phyloP scores from a whole-genome alignment of 2,113 vertebrate genomes.

The Gracilinanus agilis region DNA sequence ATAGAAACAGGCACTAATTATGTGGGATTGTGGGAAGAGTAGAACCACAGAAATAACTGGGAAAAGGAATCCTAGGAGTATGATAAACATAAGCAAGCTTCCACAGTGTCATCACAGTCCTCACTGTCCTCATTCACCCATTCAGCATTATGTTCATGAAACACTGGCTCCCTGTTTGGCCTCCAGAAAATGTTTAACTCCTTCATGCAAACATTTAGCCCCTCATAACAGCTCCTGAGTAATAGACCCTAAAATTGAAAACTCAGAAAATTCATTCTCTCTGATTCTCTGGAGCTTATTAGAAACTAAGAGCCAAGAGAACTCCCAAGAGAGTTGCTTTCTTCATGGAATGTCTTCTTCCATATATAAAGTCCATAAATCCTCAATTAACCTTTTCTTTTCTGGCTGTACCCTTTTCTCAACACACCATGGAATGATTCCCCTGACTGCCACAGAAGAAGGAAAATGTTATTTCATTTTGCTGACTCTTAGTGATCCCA shows the following conservation, averaged over 20 bases:
- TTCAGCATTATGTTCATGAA: constrained; percentile 41
- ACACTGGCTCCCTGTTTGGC: constrained; percentile 49
- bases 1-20: background rate
- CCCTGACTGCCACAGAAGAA: background rate
- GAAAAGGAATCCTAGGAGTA: background rate
- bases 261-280: constrained; percentile 49
- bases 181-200: constrained; percentile 61
- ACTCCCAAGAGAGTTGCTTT: background rate
- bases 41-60: background rate
- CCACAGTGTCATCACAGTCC: constrained; percentile 43
- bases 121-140: constrained; percentile 68
- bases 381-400: background rate
- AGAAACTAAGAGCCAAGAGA: constrained; percentile 44
- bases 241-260: constrained; percentile 59
- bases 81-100: background rate
- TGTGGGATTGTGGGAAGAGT: background rate
- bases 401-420: background rate
- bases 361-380: background rate
- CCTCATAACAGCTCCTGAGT: constrained; percentile 10
- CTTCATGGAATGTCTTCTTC: background rate
- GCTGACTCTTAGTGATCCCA: background rate
- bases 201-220: constrained; percentile 58
- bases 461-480: background rate
- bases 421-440: background rate
- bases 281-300: constrained; percentile 30